Evolutionary conservation across 2,797 vertebrate genomes (phyloP).

Genomic region (Labeo calbasu): DNA sequence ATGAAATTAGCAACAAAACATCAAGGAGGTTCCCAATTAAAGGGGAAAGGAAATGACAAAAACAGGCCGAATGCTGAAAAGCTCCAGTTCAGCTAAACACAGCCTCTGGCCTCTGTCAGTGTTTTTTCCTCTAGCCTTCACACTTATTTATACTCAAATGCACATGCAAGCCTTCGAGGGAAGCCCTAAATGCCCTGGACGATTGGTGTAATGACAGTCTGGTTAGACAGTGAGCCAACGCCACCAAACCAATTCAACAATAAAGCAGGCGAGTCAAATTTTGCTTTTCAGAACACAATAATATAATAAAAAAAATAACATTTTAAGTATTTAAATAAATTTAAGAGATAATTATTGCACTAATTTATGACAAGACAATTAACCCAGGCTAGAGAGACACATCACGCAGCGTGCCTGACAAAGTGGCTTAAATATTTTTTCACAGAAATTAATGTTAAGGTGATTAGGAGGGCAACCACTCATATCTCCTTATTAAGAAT

Average conservation of each 20-base stretch:
- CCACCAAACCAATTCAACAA: constrained; percentile 40
- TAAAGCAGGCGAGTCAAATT: neutral
- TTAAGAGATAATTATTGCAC: neutral
- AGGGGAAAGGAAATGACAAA: constrained; percentile 49
- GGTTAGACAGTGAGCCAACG: constrained; percentile 30
- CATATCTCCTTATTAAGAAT: constrained; percentile 39
- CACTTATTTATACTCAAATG: constrained; percentile 73
- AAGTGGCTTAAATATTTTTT: constrained; percentile 62
- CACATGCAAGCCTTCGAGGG: constrained; percentile 59
- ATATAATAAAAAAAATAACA: neutral
- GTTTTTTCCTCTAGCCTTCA: constrained; percentile 62
- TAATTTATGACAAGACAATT: neutral
- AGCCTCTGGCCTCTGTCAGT: constrained; percentile 51
- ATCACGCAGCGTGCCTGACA: neutral
- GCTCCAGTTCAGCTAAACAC: constrained; percentile 60
- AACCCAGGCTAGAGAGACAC: neutral
- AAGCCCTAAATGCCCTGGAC: constrained; percentile 47
- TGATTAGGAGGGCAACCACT: constrained; percentile 56
- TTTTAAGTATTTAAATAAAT: neutral
- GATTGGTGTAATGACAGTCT: constrained; percentile 48
- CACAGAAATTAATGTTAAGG: constrained; percentile 50
- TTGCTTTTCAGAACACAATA: neutral
- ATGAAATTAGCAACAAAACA: constrained; percentile 69
- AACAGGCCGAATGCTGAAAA: constrained; percentile 71
- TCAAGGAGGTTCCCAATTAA: constrained; percentile 72